Evolutionary conservation across 2,113 vertebrate species (phyloP).

Genomic region (rat (Rattus norvegicus)): GRCr8 NC_086025.1:101339501-101340000

Average conservation of each 20-base stretch:
- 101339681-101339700: too few species aligned
- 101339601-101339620: not conserved
- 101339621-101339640: not conserved
- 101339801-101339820: not conserved
- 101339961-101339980: not conserved
- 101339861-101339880: not conserved
- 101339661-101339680: too few species aligned
- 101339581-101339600: not conserved
- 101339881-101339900: not conserved
- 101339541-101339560: not conserved
- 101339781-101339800: not conserved
- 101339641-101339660: not conserved
- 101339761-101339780: not conserved
- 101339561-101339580: not conserved
- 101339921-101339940: not conserved
- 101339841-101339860: not conserved
- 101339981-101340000: not conserved
- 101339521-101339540: not conserved
- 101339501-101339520: not conserved
- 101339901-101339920: not conserved
- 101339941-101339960: not conserved
- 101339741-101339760: not conserved
- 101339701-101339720: not conserved
- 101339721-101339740: not conserved
- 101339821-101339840: not conserved